These are phyloP conservation scores for Meleagris gallopavo DNA, from an alignment of 2,113 vertebrate genomes.

Conservation along the genomic window DNA sequence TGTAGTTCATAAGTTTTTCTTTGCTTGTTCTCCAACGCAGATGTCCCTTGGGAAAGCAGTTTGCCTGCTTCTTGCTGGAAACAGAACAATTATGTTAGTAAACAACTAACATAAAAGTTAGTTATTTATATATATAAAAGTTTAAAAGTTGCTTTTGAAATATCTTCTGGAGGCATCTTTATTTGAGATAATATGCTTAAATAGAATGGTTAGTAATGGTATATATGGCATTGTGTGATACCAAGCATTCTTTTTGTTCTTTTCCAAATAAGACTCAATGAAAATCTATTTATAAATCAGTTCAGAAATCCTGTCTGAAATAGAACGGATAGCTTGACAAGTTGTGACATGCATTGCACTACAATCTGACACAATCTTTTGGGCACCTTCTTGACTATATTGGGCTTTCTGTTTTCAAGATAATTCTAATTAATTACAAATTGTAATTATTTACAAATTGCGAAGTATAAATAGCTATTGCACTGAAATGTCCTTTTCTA, in stretches of 20 bases:
- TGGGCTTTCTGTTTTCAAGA: neutral
- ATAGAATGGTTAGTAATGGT: neutral
- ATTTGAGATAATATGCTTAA: neutral
- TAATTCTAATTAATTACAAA: neutral
- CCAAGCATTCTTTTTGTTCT: neutral
- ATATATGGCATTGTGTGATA: neutral
- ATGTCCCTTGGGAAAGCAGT: neutral
- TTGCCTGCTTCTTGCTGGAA: neutral
- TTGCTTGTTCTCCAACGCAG: neutral
- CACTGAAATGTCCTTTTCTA: neutral
- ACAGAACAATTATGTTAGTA: neutral
- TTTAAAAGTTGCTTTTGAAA: neutral
- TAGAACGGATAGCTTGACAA: neutral
- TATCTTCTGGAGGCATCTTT: neutral
- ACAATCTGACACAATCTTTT: neutral
- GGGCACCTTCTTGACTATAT: neutral
- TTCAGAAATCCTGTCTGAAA: neutral
- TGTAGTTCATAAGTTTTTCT: neutral
- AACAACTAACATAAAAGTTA: no score
- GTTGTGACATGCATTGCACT: neutral
- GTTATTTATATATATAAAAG: no score
- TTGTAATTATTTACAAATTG: neutral
- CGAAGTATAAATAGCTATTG: neutral
- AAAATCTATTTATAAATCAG: neutral
- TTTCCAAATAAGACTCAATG: neutral